These are phyloP conservation scores for Danio kyathit DNA, from an alignment of 2,797 vertebrate species.

Conservation along the genomic window DNA sequence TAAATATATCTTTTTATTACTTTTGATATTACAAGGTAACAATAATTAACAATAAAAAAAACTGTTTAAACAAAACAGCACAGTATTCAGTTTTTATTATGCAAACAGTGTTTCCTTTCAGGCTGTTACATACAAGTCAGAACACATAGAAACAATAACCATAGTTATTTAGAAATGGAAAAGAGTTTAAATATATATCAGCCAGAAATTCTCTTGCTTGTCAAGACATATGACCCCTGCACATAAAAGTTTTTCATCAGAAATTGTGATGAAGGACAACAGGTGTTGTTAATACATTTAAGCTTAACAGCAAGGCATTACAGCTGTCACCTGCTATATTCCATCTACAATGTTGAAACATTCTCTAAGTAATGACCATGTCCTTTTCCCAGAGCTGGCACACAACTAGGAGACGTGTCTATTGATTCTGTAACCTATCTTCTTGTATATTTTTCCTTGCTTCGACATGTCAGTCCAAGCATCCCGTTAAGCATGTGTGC, in stretches of 20 bases:
- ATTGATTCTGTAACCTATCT: conserved; percentile 34
- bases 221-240: conserved; percentile 38
- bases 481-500: conserved; percentile 10
- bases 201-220: conserved; percentile 38
- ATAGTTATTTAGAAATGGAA: conserved; percentile 52
- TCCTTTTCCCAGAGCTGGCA: conserved; percentile 31
- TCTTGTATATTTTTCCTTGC: conserved; percentile 18
- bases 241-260: conserved; percentile 44
- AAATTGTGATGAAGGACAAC: conserved; percentile 51
- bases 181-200: conserved; percentile 21
- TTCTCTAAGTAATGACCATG: conserved; percentile 9
- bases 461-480: conserved; percentile 16
- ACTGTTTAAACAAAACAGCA: neutral
- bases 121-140: neutral
- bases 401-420: conserved; percentile 4
- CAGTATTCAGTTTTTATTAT: neutral
- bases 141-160: conserved; percentile 20
- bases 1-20: too few species aligned
- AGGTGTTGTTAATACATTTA: conserved; percentile 49
- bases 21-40: neutral
- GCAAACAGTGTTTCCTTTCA: conserved; percentile 11
- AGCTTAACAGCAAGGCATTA: conserved; percentile 21
- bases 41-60: neutral
- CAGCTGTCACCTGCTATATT: conserved; percentile 38
- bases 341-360: conserved; percentile 25